Conservation (phyloP, 2,113 vertebrate species). For the Charadrius vociferus region DNA sequence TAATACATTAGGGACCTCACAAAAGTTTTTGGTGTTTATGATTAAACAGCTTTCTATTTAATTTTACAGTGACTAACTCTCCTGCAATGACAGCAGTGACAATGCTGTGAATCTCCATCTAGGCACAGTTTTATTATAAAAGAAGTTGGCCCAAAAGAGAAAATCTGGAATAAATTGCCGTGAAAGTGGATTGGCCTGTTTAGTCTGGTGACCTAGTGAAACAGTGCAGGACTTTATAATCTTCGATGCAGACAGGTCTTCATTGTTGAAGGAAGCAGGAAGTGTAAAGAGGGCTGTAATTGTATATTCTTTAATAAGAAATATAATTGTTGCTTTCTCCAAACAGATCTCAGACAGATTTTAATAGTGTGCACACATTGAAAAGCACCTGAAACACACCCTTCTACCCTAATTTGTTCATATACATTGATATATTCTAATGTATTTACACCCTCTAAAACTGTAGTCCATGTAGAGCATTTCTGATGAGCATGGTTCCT, state of each 20-base stretch:
- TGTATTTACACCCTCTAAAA: constrained; percentile 10
- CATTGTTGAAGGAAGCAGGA: constrained; percentile 67
- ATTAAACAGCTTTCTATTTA: background rate
- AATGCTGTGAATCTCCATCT: background rate
- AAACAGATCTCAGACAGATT: constrained; percentile 62
- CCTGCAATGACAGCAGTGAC: background rate
- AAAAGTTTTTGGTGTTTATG: background rate
- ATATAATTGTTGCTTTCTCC: constrained; percentile 64
- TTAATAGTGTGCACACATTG: constrained; percentile 33
- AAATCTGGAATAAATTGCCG: background rate
- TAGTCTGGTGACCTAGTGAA: constrained; percentile 57
- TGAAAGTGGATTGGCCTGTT: constrained; percentile 60
- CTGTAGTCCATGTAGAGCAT: background rate
- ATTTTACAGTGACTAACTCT: background rate
- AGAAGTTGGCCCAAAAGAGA: background rate
- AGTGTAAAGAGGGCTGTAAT: constrained; percentile 60
- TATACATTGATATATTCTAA: constrained; percentile 53
- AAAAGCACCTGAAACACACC: constrained; percentile 48
- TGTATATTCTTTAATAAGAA: constrained; percentile 65
- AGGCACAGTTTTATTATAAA: background rate
- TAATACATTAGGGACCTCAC: background rate
- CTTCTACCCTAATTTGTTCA: constrained; percentile 51
- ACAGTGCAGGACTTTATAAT: constrained; percentile 57
- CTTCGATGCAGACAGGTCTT: constrained; percentile 55
- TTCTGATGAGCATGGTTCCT: background rate